Evolutionary conservation across 2,113 vertebrate species (phyloP).

Genomic region (Muntiacus muntjak): DNA sequence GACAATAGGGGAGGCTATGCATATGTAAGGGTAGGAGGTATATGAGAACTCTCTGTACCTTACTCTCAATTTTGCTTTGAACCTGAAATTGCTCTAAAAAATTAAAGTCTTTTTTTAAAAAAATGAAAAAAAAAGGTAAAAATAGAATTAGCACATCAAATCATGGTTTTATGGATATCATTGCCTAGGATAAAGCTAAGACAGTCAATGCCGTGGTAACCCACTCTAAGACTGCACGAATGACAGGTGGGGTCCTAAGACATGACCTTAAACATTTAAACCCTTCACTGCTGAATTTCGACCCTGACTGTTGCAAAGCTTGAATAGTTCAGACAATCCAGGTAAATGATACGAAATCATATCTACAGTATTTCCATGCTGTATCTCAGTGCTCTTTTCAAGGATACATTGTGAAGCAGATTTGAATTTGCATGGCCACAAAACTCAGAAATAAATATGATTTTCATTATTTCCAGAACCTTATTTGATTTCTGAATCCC

Average conservation of each 20-base stretch:
- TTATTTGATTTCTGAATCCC: conserved; percentile 19
- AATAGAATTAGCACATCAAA: not conserved
- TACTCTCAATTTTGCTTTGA: not conserved
- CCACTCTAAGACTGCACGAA: not conserved
- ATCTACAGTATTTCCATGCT: not conserved
- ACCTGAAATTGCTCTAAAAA: not conserved
- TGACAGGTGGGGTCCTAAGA: not conserved
- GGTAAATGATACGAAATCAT: not conserved
- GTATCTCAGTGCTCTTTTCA: not conserved
- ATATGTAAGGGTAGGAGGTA: not conserved
- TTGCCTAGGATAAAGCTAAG: not conserved
- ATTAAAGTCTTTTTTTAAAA: not conserved
- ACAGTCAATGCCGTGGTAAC: not conserved
- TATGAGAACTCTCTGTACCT: not conserved
- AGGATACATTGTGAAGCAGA: not conserved
- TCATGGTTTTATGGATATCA: not conserved
- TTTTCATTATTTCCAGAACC: not conserved
- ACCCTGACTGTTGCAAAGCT: not conserved
- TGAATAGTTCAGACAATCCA: not conserved
- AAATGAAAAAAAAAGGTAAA: not conserved
- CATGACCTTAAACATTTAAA: not conserved
- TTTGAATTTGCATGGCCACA: not conserved
- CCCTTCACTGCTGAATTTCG: not conserved
- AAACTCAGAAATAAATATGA: not conserved
- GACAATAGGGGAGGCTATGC: not conserved